Base-by-base conservation (phyloP, 92 coral and sea anemone genomes). In the Epizoanthus scotinus region DNA sequence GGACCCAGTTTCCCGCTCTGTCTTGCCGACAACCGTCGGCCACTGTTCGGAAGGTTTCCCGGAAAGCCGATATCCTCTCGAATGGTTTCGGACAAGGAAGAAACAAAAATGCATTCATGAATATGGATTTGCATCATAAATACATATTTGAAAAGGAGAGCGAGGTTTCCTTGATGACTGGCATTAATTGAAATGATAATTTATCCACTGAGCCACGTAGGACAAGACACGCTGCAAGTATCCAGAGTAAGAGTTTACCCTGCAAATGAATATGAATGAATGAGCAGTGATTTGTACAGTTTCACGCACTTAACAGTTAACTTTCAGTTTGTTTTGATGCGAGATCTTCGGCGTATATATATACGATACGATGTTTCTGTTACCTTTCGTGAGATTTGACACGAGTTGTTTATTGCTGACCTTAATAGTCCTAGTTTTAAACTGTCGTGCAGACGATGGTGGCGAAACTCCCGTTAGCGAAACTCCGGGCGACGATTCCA, bases 131-230 rank as follows among this genome's bases (percentile, higher is more conserved):
- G 42, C 8, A 24, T 75, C 20, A 52, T 36, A 53, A 36, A 57
- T 22, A 17, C 22, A 75, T 75, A 19, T 60, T 75, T 75, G 57
- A 12, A 60, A 17, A 34, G 17, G 57, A 59, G 42, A 36, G 58
- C 25, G 38, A 21, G 54, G 81, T 75, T 75, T 75, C 81, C 81
- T 59, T 75, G 81, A 47, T 47, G 52, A 59, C 81, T 34, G 12
- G 31, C 17, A 12, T 40, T 19, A 40, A 75, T 75, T 75, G 14
- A 59, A 75, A 75, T 75, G 42, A 68, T 66, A 60, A 62, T 62
- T 12, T 62, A 5, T 75, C 24, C 59, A 47, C 15, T 47, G 52
- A 68, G 40, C 81, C 81, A 75, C 81, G 81, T 75, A 75, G 81
- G 67, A 49, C 9, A 7, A 6, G 19, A 47, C 52, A 47, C 52